Evolutionary conservation across 2,888 invertebrate genomes (phyloP), one percentile per base, ranked within the genome.

Genomic region (Hirtodrosophila alboralis): DNA sequence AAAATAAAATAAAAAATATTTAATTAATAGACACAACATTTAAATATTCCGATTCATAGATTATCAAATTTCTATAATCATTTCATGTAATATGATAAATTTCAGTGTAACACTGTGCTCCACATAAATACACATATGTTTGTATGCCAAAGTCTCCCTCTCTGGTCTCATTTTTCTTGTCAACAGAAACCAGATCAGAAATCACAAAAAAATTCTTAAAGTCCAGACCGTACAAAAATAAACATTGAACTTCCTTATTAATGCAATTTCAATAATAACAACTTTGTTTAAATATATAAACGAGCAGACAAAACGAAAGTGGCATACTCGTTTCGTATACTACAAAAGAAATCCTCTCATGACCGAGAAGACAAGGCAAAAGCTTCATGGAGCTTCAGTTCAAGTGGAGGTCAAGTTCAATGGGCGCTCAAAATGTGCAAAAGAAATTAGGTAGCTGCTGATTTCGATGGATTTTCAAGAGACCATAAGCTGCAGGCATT

Each of bases 161-260:
- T n/a, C 23, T 3, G 3, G 23, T 23, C 18, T 3, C 18, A 6
- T 5, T 4, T 6, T 1, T 18, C 26, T 13, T 36, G 23, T 36
- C 58, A 57, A 44, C 18, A 54, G 8, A 8, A 48, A 30, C 18
- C 23, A 14, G 27, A 28, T 13, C 48, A 26, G 38, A 12, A 52
- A 48, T 57, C 60, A 49, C 44, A 56, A 52, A 58, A 34, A 18
- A 30, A 47, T 37, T 64, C 56, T 44, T 34, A 27, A 30, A 41
- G 28, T 40, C 56, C 73, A 69, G 52, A 51, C 57, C 52, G 63
- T 59, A 75, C 75, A 31, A 85, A 79, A 83, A 85, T 83, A 83
- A 83, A 72, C 71, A 70, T 79, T 73, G 63, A 63, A 79, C 81
- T 83, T 83, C 85, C 81, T 83, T 85, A 83, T 83, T 79, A 83